Evolutionary conservation across 2,797 vertebrate genomes (phyloP).

Genomic region (Prionace glauca): DNA sequence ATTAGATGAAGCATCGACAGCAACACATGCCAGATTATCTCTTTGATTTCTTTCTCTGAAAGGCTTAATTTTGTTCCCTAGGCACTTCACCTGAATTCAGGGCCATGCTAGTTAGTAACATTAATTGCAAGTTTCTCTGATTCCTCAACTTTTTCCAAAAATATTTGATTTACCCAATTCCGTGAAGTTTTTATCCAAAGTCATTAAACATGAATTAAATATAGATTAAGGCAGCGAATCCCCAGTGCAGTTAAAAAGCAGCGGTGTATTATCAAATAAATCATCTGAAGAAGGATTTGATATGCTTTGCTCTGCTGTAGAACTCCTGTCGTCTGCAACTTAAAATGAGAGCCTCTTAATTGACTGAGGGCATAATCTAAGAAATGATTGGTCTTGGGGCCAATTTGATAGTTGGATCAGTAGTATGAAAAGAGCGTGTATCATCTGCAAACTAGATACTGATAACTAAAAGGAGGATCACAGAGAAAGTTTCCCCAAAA

Average conservation of each 20-base stretch:
- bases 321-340: constrained; percentile 8
- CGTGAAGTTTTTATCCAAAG: constrained; percentile 52
- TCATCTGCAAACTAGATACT: too few species aligned
- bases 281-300: constrained; percentile 29
- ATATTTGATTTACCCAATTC: constrained; percentile 44
- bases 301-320: neutral
- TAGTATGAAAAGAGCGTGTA: neutral
- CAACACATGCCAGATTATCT: neutral
- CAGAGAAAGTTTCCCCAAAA: neutral
- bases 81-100: constrained; percentile 43
- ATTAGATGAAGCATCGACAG: neutral
- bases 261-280: neutral
- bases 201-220: constrained; percentile 59
- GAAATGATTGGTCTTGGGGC: neutral
- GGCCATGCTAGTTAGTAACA: constrained; percentile 49
- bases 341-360: constrained; percentile 22
- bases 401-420: constrained; percentile 22
- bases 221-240: constrained; percentile 60
- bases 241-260: constrained; percentile 44
- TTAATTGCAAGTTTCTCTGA: constrained; percentile 51
- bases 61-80: neutral
- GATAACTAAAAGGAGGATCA: constrained; percentile 9
- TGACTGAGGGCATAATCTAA: neutral
- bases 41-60: constrained; percentile 12
- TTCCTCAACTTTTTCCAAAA: constrained; percentile 40